Evolutionary conservation across 1,140 invertebrate species (phyloP), one percentile per base, ranked within the genome.

Genomic region (Oncopeltus fasciatus): DNA sequence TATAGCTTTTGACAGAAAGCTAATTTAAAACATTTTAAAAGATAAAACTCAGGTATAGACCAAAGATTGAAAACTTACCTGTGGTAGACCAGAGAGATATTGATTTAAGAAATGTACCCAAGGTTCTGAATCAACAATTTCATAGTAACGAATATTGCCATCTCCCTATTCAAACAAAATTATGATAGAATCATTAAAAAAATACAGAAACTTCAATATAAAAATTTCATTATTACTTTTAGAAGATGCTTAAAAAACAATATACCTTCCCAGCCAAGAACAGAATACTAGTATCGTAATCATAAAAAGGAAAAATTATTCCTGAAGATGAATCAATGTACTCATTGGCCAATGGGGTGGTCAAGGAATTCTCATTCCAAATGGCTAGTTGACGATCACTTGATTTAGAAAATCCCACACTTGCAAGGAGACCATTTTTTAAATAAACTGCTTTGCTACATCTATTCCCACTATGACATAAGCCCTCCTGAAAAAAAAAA

Each of bases 121-220:
- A 0, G 92, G 90, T 1, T 81, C 74, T 67, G 92, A 86, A 67
- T 91, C 83, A 0, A 86, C 86, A 24, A 95, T 82, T 76, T 97
- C 93, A 74, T 93, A 96, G 74, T 95, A 97, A 9, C 92, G 80
- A 64, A 97, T 95, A 70, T 92, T 95, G 9, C 92, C 91, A 72
- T 95, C 92, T 1, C 92, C 92, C 81, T 93, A 56, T 60, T 59
- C 64, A 51, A 44, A 14, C 31, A 28, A 61, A 47, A 27, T 21
- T 27, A 38, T 1, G 8, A 14, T 59, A 43, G 21, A 20, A 57
- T 14, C 49, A 63, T 63, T 31, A 4, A 63, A 21, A n/a, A n/a
- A n/a, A n/a, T n/a, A n/a, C n/a, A n/a, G n/a, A n/a, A n/a, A n/a
- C n/a, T n/a, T n/a, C n/a, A n/a, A n/a, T n/a, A n/a, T n/a, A n/a